Percentiles rank a stretch among this genome's conserved stretches.
Evolutionary conservation across 2,888 invertebrate genomes (phyloP).

Genomic region (Limnephilus lunatus): DNA sequence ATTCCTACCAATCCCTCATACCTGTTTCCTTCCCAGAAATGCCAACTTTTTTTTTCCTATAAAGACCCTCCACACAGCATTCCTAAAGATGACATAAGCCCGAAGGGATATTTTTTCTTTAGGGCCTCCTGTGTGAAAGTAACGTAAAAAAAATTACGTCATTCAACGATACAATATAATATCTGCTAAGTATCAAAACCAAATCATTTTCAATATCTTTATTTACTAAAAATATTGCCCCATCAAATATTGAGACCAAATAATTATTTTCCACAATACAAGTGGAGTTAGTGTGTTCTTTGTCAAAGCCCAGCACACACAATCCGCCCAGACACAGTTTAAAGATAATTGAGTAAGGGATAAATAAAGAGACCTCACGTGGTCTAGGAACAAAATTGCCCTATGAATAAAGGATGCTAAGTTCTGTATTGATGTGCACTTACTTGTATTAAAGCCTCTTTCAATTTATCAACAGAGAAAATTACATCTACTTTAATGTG

Average conservation of each 20-base stretch:
- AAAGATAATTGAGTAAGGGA: conserved; percentile 55
- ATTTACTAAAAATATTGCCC: no score
- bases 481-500: not conserved
- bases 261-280: not conserved
- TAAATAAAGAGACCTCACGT: conserved; percentile 17
- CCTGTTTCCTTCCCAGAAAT: no score
- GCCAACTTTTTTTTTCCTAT: no score
- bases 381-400: conserved; percentile 38
- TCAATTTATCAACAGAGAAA: not conserved
- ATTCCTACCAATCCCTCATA: no score
- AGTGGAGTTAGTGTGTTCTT: not conserved
- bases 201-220: no score
- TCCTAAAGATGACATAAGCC: no score
- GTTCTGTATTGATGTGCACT: not conserved
- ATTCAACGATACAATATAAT: no score
- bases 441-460: not conserved
- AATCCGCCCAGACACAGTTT: conserved; percentile 42
- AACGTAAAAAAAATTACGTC: no score
- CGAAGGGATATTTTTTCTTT: no score
- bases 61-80: no score
- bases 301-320: not conserved
- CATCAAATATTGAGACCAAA: not conserved
- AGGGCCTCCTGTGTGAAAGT: no score
- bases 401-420: conserved; percentile 33
- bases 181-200: no score